phyloP scores from a whole-genome alignment of 2,888 invertebrate species.

The Platycheirus albimanus region DNA sequence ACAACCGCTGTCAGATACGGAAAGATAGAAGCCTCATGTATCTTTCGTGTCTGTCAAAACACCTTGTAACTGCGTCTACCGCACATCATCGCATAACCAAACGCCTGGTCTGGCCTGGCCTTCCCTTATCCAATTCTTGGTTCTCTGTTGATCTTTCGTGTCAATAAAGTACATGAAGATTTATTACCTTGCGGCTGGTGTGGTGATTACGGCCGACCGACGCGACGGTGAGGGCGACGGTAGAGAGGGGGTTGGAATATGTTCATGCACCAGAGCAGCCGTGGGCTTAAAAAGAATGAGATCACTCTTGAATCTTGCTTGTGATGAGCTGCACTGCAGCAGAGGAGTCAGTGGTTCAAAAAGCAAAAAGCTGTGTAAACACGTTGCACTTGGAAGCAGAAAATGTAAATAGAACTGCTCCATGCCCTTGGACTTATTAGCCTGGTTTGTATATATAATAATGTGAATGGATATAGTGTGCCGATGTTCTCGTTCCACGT shows the following conservation, averaged over 20 bases:
- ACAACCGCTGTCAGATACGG: conserved; percentile 47
- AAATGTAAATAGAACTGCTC: conserved; percentile 22
- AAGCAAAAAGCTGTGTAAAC: conserved; percentile 29
- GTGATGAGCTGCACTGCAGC: neutral
- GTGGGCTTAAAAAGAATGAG: conserved; percentile 58
- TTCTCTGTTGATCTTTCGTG: conserved; percentile 40
- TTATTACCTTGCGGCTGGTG: conserved; percentile 58
- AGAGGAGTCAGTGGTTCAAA: neutral
- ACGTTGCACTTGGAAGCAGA: conserved; percentile 5
- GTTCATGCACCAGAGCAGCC: conserved; percentile 37
- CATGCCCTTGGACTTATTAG: conserved; percentile 41
- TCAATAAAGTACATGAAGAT: conserved; percentile 66
- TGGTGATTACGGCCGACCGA: neutral
- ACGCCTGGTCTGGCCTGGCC: neutral
- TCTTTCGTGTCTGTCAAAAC: conserved; percentile 68
- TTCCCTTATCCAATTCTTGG: neutral
- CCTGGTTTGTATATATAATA: conserved; percentile 13
- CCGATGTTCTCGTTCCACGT: neutral
- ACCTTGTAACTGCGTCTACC: conserved; percentile 57
- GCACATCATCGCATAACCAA: conserved; percentile 31
- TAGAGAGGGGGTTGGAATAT: conserved; percentile 9
- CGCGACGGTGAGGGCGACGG: too few relatives aligned
- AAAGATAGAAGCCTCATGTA: conserved; percentile 62
- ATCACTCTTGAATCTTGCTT: conserved; percentile 47
- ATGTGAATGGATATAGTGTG: neutral